Percentiles rank a stretch among this genome's conserved stretches.
phyloP scores from a whole-genome alignment of 2,888 invertebrate species.

The Drosophila fulvimacula region DNA sequence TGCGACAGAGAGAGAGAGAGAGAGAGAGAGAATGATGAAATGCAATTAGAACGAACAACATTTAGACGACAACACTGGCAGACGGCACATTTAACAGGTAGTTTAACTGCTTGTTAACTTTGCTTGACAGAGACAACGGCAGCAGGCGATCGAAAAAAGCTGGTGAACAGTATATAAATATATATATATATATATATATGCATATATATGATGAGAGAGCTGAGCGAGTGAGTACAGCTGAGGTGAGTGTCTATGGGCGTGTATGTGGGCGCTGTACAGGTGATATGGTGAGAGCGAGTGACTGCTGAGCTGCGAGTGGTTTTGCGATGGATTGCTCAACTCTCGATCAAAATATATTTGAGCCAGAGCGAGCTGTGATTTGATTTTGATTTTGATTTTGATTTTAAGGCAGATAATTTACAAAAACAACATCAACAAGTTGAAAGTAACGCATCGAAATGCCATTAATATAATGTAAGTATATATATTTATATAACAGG shows the following conservation, averaged over 20 bases:
- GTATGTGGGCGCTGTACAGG: conserved; percentile 23
- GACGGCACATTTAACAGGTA: conserved; percentile 47
- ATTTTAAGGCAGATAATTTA: conserved; percentile 82
- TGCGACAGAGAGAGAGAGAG: conserved; percentile 31
- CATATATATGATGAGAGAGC: background rate
- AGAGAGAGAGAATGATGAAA: conserved; percentile 47
- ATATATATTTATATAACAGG: conserved; percentile 20
- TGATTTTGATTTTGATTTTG: conserved; percentile 26
- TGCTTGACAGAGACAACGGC: conserved; percentile 20
- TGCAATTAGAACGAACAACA: conserved; percentile 70
- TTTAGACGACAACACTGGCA: conserved; percentile 69
- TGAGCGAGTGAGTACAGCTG: background rate
- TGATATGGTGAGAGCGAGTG: conserved; percentile 25
- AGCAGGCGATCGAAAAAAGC: conserved; percentile 39
- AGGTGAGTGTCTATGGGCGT: background rate
- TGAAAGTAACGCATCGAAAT: conserved; percentile 54
- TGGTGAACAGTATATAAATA: conserved; percentile 8
- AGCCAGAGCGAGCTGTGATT: conserved; percentile 32
- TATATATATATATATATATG: conserved; percentile 1
- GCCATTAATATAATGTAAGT: conserved; percentile 53
- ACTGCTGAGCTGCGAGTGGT: conserved; percentile 26
- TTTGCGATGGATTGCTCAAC: conserved; percentile 1
- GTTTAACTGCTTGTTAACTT: conserved; percentile 12
- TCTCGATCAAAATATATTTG: conserved; percentile 8
- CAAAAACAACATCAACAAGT: conserved; percentile 81